Percentiles rank a stretch among this genome's conserved stretches.
These are phyloP conservation scores for Sakesphorus luctuosus DNA, from an alignment of 2,113 vertebrate species.

Conservation along the genomic window DNA sequence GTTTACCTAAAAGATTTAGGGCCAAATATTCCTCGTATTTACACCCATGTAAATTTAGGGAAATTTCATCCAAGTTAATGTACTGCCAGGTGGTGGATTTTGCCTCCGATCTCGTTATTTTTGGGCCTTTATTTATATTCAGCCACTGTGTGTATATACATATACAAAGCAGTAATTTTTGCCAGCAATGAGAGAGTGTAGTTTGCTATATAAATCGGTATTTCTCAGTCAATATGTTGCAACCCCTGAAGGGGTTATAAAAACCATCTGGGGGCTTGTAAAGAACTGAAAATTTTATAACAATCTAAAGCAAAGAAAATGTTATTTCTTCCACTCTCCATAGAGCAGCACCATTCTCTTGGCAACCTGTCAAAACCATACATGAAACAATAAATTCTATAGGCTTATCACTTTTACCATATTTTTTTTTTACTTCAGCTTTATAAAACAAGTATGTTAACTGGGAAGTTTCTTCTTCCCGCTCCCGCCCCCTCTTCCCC, in stretches of 20 bases:
- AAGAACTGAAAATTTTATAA: slow-evolving; percentile 57
- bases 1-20: slow-evolving; percentile 5
- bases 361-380: slow-evolving; percentile 33
- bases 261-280: slow-evolving; percentile 63
- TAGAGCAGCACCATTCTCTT: neutral
- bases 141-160: neutral
- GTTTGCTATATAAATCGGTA: slow-evolving; percentile 50
- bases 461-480: neutral
- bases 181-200: slow-evolving; percentile 8
- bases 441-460: neutral
- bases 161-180: slow-evolving; percentile 51
- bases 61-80: slow-evolving; percentile 5
- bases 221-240: slow-evolving; percentile 54
- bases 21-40: slow-evolving; percentile 6
- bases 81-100: slow-evolving; percentile 11
- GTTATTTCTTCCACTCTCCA: slow-evolving; percentile 18
- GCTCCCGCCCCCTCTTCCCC: no score
- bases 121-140: slow-evolving; percentile 40
- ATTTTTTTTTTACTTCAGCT: slow-evolving; percentile 16
- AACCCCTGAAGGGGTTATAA: slow-evolving; percentile 54
- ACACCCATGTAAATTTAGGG: slow-evolving; percentile 33
- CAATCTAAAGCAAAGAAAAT: slow-evolving; percentile 58
- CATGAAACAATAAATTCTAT: slow-evolving; percentile 45
- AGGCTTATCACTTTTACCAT: slow-evolving; percentile 41
- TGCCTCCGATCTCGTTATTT: slow-evolving; percentile 48